phyloP scores from a whole-genome alignment of 2,797 vertebrate genomes.

The Ciconia nigra region DNA sequence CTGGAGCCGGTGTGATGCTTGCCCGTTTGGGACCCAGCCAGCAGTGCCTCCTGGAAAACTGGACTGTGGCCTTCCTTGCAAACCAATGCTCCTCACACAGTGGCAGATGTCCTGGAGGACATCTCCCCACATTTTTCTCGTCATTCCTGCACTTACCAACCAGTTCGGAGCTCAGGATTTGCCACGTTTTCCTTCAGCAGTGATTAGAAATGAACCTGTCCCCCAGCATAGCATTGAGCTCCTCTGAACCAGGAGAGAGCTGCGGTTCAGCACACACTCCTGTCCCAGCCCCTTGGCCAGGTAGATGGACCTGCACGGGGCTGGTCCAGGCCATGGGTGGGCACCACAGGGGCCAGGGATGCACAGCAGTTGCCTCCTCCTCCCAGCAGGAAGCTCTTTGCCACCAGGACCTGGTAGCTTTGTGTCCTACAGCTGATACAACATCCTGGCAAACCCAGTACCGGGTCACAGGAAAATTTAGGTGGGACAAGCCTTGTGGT shows the following conservation, averaged over 20 bases:
- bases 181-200: neutral
- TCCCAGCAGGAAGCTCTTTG: neutral
- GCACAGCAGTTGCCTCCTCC: neutral
- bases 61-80: neutral
- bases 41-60: neutral
- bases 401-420: neutral
- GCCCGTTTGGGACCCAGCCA: neutral
- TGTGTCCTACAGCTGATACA: neutral
- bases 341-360: too few species aligned
- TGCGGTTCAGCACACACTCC: neutral
- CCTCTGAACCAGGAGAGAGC: neutral
- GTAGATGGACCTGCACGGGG: neutral
- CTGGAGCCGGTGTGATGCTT: neutral
- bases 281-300: neutral
- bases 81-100: neutral
- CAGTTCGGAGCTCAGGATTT: neutral
- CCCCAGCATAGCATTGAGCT: neutral
- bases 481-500: neutral
- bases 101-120: neutral
- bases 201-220: neutral
- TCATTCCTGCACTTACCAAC: neutral
- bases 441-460: neutral
- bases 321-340: neutral
- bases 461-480: neutral
- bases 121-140: neutral